Percentiles rank a stretch among this genome's conserved stretches.
Evolutionary conservation across 2,113 vertebrate genomes (phyloP).

Genomic region (Cynopterus brachyotis): DNA sequence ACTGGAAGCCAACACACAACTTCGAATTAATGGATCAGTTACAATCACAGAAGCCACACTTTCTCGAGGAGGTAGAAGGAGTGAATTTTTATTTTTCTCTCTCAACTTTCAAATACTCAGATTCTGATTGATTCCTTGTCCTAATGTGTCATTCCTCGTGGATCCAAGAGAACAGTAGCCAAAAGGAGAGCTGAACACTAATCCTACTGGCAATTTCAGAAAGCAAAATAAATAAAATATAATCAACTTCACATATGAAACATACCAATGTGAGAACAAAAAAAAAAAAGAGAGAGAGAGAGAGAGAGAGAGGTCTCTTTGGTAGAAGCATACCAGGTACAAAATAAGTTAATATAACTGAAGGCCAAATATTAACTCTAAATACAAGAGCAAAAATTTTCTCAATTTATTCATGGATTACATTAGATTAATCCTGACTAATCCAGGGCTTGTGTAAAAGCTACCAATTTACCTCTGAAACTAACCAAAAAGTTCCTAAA

Average conservation of each 20-base stretch:
- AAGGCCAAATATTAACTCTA: conserved; percentile 16
- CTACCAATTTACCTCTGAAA: conserved; percentile 23
- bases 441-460: conserved; percentile 58
- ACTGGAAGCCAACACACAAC: not conserved
- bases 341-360: conserved; percentile 39
- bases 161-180: not conserved
- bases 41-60: not conserved
- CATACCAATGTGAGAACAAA: not conserved
- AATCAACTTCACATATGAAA: conserved; percentile 36
- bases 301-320: not conserved
- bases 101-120: conserved; percentile 31
- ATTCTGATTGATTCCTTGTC: conserved; percentile 5
- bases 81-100: not conserved
- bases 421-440: conserved; percentile 14
- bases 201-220: not conserved
- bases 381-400: conserved; percentile 46
- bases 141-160: not conserved
- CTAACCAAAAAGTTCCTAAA: not conserved
- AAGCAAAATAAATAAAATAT: conserved; percentile 31
- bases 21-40: not conserved
- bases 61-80: not conserved
- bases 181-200: not conserved
- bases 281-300: too few species aligned
- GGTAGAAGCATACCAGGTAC: not conserved
- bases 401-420: conserved; percentile 2